Percentiles rank a stretch among this genome's conserved stretches.
Evolutionary conservation across 1,140 invertebrate species (phyloP).

Genomic region (Physella acuta): DNA sequence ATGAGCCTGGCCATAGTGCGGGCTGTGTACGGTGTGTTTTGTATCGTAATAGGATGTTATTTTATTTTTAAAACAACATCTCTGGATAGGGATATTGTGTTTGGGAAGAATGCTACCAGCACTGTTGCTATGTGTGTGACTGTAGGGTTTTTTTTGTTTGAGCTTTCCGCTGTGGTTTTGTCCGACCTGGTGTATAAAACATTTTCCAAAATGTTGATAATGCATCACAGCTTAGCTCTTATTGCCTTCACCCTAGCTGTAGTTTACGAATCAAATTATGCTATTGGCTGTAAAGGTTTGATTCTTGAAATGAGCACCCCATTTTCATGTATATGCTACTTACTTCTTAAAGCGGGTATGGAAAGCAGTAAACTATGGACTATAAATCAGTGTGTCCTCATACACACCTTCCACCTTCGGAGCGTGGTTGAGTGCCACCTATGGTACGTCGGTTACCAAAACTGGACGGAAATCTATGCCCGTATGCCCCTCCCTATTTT

Average conservation of each 20-base stretch:
- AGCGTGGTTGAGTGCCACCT: slow-evolving; percentile 49
- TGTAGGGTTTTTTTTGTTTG: slow-evolving; percentile 54
- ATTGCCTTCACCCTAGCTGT: slow-evolving; percentile 38
- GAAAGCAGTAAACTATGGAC: slow-evolving; percentile 47
- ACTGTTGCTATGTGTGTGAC: slow-evolving; percentile 41
- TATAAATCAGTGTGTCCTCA: slow-evolving; percentile 51
- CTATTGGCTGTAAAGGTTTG: slow-evolving; percentile 46
- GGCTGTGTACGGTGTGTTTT: slow-evolving; percentile 46
- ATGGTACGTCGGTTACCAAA: slow-evolving; percentile 46
- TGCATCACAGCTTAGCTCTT: slow-evolving; percentile 52
- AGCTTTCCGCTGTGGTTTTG: slow-evolving; percentile 41
- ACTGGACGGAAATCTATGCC: slow-evolving; percentile 43
- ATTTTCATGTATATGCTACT: slow-evolving; percentile 52
- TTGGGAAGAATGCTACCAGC: slow-evolving; percentile 41
- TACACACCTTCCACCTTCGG: slow-evolving; percentile 54
- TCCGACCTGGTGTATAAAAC: slow-evolving; percentile 47
- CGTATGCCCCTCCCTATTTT: slow-evolving; percentile 45
- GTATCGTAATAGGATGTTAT: slow-evolving; percentile 40
- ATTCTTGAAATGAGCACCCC: slow-evolving; percentile 55
- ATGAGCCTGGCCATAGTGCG: slow-evolving; percentile 50
- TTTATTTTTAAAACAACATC: slow-evolving; percentile 42
- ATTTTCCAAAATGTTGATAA: slow-evolving; percentile 46
- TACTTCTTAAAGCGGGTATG: slow-evolving; percentile 48
- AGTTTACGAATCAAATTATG: slow-evolving; percentile 39
- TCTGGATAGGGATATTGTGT: slow-evolving; percentile 43